Evolutionary conservation across 2,888 invertebrate genomes (phyloP).

Genomic region (Caenorhabditis sp.): DNA sequence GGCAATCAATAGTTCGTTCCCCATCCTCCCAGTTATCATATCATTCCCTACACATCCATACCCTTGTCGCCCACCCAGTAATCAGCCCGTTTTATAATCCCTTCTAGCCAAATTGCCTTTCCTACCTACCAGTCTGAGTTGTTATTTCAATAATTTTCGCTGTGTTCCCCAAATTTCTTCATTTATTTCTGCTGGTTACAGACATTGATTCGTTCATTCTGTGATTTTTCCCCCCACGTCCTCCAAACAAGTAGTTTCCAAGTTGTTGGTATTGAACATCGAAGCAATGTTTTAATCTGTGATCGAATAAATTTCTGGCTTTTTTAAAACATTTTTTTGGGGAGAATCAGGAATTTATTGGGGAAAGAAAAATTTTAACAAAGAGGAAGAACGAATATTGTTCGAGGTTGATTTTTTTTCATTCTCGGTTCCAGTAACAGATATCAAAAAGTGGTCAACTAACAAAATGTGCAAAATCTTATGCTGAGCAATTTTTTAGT

Average conservation of each 20-base stretch:
- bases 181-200: not conserved
- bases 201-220: not conserved
- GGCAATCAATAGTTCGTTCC: slow-evolving; percentile 7
- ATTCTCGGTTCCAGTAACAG: too few relatives aligned
- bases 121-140: slow-evolving; percentile 6
- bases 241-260: not conserved
- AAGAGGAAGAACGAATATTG: too few relatives aligned
- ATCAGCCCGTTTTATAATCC: not conserved
- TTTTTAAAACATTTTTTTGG: too few relatives aligned
- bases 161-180: not conserved
- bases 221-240: not conserved
- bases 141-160: not conserved
- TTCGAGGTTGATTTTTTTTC: too few relatives aligned
- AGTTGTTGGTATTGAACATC: not conserved
- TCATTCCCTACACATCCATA: too few relatives aligned
- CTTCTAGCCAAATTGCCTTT: slow-evolving; percentile 16
- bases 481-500: too few relatives aligned
- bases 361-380: too few relatives aligned
- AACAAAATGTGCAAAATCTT: too few relatives aligned
- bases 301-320: not conserved
- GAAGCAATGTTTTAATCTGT: not conserved
- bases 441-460: too few relatives aligned
- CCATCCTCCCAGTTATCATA: not conserved
- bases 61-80: too few relatives aligned
- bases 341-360: too few relatives aligned